Evolutionary conservation across 2,113 vertebrate genomes (phyloP).

Genomic region (Rhinopomastus cyanomelas): DNA sequence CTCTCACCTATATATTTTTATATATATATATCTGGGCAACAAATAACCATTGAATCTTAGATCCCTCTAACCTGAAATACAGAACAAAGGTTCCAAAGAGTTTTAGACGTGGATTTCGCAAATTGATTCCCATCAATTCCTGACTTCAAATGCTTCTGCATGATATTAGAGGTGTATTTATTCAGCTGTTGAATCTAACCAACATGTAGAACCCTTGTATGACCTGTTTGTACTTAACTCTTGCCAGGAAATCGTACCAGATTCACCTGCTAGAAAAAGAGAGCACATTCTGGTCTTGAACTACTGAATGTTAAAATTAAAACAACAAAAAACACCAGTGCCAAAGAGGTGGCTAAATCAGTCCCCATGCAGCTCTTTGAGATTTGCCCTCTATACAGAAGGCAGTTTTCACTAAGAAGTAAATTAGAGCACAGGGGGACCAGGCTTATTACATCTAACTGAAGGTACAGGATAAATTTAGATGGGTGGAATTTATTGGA

Average conservation of each 20-base stretch:
- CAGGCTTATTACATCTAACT: conserved; percentile 38
- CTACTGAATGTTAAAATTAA: background rate
- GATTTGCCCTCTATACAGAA: background rate
- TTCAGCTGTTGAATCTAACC: background rate
- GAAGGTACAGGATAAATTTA: conserved; percentile 23
- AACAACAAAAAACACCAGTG: background rate
- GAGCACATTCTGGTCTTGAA: background rate
- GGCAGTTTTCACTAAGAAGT: conserved; percentile 22
- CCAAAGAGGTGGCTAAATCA: background rate
- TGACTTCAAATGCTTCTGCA: background rate
- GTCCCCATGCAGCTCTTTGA: background rate
- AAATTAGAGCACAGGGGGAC: background rate
- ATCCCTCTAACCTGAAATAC: background rate
- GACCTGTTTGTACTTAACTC: background rate
- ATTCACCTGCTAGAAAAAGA: background rate
- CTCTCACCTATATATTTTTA: too few relatives aligned
- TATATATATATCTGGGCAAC: background rate
- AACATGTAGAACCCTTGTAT: background rate
- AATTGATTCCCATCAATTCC: background rate
- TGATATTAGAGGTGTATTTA: background rate
- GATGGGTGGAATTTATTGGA: conserved; percentile 48
- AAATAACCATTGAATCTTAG: background rate
- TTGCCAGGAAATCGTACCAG: background rate
- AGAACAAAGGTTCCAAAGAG: background rate
- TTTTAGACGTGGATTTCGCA: background rate